These are phyloP conservation scores for Eunapius fragilis DNA, from an alignment of 37 sponge, comb jelly and placozoan species.

Conservation along the genomic window DNA sequence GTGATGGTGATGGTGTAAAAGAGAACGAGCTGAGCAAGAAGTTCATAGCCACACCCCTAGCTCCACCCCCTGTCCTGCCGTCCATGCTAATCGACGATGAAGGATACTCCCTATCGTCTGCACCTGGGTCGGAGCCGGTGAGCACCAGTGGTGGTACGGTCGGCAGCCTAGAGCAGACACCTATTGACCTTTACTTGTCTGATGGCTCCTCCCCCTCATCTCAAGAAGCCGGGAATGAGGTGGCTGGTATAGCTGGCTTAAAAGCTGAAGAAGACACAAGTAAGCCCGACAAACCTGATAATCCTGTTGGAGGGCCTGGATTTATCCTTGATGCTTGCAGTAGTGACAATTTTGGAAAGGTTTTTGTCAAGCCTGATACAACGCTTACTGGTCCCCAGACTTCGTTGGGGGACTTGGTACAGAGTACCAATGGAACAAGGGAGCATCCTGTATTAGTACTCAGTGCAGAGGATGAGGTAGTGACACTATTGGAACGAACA, in stretches of 20 bases:
- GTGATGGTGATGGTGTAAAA: constrained; percentile 2
- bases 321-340: not conserved
- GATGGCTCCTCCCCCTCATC: not conserved
- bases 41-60: too few species aligned
- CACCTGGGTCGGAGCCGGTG: not conserved
- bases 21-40: not conserved
- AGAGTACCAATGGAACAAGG: not conserved
- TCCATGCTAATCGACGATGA: constrained; percentile 10
- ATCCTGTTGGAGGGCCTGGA: not conserved
- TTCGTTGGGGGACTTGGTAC: not conserved
- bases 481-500: not conserved
- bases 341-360: not conserved
- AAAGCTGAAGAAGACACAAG: not conserved
- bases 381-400: not conserved
- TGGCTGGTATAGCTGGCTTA: not conserved
- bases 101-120: not conserved
- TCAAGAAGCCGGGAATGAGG: not conserved
- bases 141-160: not conserved
- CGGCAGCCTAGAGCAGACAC: constrained; percentile 29
- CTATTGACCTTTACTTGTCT: constrained; percentile 7
- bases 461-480: constrained; percentile 2
- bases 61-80: not conserved
- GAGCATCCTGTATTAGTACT: not conserved
- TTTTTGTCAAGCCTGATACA: not conserved
- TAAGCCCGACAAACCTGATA: not conserved